Percentiles rank a stretch among this genome's conserved stretches.
Conservation (phyloP, 2,888 invertebrate species). For the Molorchus minor region DNA sequence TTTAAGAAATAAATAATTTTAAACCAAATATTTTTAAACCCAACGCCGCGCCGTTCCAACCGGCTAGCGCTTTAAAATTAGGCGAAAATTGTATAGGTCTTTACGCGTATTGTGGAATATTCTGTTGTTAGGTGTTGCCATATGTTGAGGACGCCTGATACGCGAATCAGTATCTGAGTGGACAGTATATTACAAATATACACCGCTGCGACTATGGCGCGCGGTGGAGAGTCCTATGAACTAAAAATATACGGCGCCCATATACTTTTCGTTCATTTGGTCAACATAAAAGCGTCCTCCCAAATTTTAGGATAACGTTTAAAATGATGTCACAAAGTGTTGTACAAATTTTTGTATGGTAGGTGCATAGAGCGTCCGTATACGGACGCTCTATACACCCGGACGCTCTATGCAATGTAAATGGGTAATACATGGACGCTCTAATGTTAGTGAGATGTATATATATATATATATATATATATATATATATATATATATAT, state of each 20-base stretch:
- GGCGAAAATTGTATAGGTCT: no score
- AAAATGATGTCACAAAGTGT: not conserved
- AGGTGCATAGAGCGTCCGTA: constrained; percentile 1
- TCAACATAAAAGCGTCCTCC: not conserved
- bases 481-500: constrained; percentile 8
- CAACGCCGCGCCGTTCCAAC: no score
- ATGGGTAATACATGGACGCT: not conserved
- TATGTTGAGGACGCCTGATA: not conserved
- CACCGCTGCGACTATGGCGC: not conserved
- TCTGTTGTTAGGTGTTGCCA: no score
- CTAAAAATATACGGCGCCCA: not conserved
- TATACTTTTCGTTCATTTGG: not conserved
- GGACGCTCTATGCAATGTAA: not conserved
- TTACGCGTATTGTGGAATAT: no score
- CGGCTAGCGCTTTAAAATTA: no score
- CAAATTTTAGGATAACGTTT: not conserved
- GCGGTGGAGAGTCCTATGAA: not conserved
- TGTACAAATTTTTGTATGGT: not conserved
- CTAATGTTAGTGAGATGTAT: not conserved
- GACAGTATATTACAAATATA: not conserved
- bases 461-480: constrained; percentile 7
- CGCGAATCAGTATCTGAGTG: not conserved
- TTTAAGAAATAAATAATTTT: no score
- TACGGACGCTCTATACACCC: not conserved
- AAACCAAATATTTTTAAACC: no score